A percentile compares a stretch with the other conserved stretches of the same genome.
Conservation (phyloP, 2,797 vertebrate species). For the Xenentodon cancila region DNA sequence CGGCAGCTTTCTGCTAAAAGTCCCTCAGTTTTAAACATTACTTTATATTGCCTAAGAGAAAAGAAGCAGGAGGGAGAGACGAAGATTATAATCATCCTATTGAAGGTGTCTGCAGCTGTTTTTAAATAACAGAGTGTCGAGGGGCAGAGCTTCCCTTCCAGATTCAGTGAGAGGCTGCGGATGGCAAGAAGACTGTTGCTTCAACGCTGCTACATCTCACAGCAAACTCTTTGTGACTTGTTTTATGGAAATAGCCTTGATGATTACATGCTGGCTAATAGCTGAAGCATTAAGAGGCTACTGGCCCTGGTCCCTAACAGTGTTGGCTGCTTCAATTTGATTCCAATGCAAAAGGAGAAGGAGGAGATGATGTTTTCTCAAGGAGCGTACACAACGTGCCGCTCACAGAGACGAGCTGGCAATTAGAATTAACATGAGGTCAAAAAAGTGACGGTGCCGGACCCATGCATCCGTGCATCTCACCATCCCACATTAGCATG, state of each 20-base stretch:
- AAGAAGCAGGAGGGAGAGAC: constrained; percentile 61
- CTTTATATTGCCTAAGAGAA: constrained; percentile 58
- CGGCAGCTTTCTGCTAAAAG: constrained; percentile 48
- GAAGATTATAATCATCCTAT: constrained; percentile 74
- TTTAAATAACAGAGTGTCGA: constrained; percentile 64
- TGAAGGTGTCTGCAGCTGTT: constrained; percentile 69
- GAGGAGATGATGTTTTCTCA: constrained; percentile 52
- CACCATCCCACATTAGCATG: not conserved
- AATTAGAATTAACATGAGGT: constrained; percentile 49
- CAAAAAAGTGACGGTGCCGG: constrained; percentile 16
- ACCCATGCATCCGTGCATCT: not conserved
- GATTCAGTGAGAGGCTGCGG: constrained; percentile 58
- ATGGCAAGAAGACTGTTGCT: constrained; percentile 53
- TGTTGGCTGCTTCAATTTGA: constrained; percentile 55
- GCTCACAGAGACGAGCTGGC: constrained; percentile 51
- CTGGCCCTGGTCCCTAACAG: constrained; percentile 52
- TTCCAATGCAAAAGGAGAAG: constrained; percentile 61
- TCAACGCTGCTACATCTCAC: constrained; percentile 54
- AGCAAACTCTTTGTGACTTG: constrained; percentile 70
- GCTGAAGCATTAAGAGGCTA: constrained; percentile 57
- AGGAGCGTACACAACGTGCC: constrained; percentile 59
- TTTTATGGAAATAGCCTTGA: constrained; percentile 78
- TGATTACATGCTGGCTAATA: constrained; percentile 76
- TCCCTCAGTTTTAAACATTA: constrained; percentile 60
- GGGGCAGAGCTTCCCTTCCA: constrained; percentile 56